Base-by-base conservation (phyloP, 2,888 invertebrate genomes). In the Chrysopilus asiliformis region DNA sequence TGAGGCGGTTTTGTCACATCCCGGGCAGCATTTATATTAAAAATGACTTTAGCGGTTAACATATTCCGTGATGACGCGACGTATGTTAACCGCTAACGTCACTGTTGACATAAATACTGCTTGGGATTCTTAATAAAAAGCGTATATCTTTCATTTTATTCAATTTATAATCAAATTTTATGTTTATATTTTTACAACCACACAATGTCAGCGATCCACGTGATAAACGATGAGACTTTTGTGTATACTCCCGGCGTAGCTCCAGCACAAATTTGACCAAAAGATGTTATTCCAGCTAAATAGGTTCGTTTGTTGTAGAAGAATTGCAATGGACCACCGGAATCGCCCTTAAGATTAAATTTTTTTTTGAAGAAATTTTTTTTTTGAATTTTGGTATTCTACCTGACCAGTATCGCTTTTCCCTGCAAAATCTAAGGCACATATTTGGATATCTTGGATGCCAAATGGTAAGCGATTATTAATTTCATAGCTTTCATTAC, bases 391-490 rank as follows among this genome's bases (percentile, higher is more conserved):
- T 32, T 13, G 12, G 7, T 19, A 13, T n/a, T 13, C 26, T 33
- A 52, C 54, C 45, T 59, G 60, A 30, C 60, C 60, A 4, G 60
- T 60, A 29, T 60, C 60, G 7, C 55, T 53, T n/a, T 47, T 48
- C 22, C 51, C 42, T 2, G 44, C 35, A 13, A 43, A 53, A 41
- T 61, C 60, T 25, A 49, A 51, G 1, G 56, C 60, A 39, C 60
- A 60, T 16, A 61, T 53, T 45, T 60, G 60, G 41, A 51, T 58
- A 0, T 39, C 44, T 2, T 60, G 39, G 4, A 60, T 49, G 2
- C 60, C 60, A 9, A 41, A 39, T 2, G 48, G 46, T 0, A 25
- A 14, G 7, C 9, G 12, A 9, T 5, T 12, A 22, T 14, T 10
- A 2, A 22, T 6, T 7, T n/a, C 13, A 14, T 22, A 14, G 5